Evolutionary conservation across 2,888 invertebrate species (phyloP), one percentile per base, ranked within the genome.

Genomic region (Melanotus villosus): DNA sequence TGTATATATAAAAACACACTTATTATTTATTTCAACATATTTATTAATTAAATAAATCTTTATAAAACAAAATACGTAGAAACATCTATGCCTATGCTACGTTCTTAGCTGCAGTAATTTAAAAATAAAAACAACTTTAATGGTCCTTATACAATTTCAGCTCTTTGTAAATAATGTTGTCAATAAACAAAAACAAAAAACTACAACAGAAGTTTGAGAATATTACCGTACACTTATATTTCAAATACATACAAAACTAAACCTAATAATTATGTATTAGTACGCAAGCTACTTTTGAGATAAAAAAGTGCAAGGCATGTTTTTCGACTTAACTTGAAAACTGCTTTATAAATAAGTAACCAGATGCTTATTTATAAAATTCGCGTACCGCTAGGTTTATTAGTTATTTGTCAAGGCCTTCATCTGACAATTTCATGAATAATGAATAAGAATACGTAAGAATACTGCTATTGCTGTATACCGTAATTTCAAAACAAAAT

Each of bases 21-120:
- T 26, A 41, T 9, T 4, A 52, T 12, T 56, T 38, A 5, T 81
- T 79, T 75, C 79, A 83, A 83, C 82, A 82, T 83, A 80, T 80
- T 80, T 81, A 81, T 80, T 81, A 79, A 80, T 82, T 80, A 81
- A 83, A 83, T 83, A 82, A 82, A 82, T 80, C 77, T 77, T 76
- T 79, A 76, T 80, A 81, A 82, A 80, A 82, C 80, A 81, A 70
- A 79, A 78, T 79, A 79, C 73, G 72, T 79, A 80, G 78, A 81
- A 81, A 82, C 80, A 81, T 81, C 76, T 78, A 26, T 26, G 4
- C 26, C 76, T 78, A 26, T 26, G 4, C 26, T 26, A 26, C 7
- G 7, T 73, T 75, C 71, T 77, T 78, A 79, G 77, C 77, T 80
- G 75, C 76, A 77, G 78, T 75, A 76, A 73, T 63, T 71, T 70